Conservation (phyloP, 2,888 invertebrate species). For the Ochropleura leucogaster region DNA sequence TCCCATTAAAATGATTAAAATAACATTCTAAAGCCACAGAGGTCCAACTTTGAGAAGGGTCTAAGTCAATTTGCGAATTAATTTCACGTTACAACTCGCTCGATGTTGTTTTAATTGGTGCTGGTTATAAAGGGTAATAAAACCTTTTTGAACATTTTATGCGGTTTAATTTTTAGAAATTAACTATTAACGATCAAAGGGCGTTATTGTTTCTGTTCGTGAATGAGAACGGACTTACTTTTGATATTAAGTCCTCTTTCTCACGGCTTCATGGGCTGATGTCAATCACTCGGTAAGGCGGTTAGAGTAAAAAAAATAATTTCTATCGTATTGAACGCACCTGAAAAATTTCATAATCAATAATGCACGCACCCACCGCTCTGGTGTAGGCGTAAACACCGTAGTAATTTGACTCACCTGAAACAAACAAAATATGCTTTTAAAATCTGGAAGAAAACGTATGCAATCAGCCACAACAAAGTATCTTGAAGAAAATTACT, state of each 20-base stretch:
- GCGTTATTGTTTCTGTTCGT: constrained; percentile 23
- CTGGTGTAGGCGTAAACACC: neutral
- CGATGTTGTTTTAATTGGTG: constrained; percentile 60
- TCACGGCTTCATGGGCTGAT: too few species aligned
- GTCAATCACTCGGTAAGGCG: too few species aligned
- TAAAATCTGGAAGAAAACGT: neutral
- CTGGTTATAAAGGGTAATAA: constrained; percentile 29
- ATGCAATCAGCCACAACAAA: neutral
- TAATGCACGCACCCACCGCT: constrained; percentile 27
- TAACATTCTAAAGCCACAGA: constrained; percentile 37
- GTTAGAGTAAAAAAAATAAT: too few species aligned
- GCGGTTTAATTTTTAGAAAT: constrained; percentile 50
- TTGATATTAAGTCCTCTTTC: too few species aligned
- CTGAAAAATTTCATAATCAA: too few species aligned
- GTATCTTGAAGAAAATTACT: too few species aligned
- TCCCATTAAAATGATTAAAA: constrained; percentile 55
- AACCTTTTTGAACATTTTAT: constrained; percentile 49
- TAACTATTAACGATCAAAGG: constrained; percentile 18
- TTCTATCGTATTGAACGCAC: too few species aligned
- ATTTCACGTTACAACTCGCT: constrained; percentile 47
- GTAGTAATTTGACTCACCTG: constrained; percentile 43
- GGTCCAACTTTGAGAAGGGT: constrained; percentile 53
- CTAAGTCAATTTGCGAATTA: constrained; percentile 57
- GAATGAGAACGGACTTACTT: neutral
- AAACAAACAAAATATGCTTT: constrained; percentile 34